Base-by-base conservation (phyloP, 1,140 invertebrate species). In the Nomia melanderi region DNA sequence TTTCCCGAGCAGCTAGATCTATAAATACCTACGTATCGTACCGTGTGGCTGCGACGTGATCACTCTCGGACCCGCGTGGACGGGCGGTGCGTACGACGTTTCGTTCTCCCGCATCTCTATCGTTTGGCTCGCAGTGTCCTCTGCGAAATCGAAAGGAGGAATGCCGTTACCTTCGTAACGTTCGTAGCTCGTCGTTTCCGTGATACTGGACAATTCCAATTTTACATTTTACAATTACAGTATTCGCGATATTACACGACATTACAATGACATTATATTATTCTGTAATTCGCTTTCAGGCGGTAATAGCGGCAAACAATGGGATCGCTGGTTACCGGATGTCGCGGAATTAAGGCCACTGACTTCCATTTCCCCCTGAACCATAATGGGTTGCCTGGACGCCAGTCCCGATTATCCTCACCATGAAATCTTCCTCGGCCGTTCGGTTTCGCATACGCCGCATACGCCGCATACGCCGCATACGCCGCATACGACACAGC, bases 31-130 rank as follows among this genome's bases (percentile, higher is more conserved):
- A 5, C 41, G 4, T 20, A 17, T 4, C 20, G 39, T 47, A 84
- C 82, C 73, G 65, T 31, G 67, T 2, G 86, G 86, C 7, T 88
- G 86, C 11, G 56, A 31, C 5, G 82, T 87, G 29, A 88, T 86
- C 23, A 86, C 57, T 0, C n/a, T 72, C 8, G 64, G n/a, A 7
- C 27, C 44, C 11, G 70, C 31, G 20, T 77, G n/a, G 17, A 88
- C n/a, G 2, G 77, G 63, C 0, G 72, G 74, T n/a, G 59, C 25
- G n/a, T 17, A 25, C 6, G 54, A 0, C 14, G 39, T 44, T 12
- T 0, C 39, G 53, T 27, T 56, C 9, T 59, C 36, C 29, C 57
- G 54, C 64, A 84, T 33, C 57, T 83, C 82, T 27, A 83, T 75
- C 17, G 23, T 57, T 29, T 65, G 41, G 0, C 5, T 17, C 23